Evolutionary conservation across 2,797 vertebrate genomes (phyloP).

Genomic region (Thamnophis elegans): DNA sequence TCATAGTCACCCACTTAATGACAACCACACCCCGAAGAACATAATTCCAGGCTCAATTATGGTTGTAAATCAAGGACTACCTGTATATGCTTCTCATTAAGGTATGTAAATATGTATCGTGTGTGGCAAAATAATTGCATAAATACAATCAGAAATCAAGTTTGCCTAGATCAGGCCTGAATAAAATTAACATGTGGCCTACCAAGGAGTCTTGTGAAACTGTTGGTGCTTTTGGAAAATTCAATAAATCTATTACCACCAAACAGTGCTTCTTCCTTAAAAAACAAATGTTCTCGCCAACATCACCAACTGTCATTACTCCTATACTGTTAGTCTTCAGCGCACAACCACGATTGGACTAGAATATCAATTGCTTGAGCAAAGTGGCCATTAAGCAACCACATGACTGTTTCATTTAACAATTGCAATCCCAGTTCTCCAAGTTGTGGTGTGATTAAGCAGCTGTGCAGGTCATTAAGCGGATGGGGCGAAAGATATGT

Average conservation of each 20-base stretch:
- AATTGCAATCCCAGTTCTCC: too few relatives aligned
- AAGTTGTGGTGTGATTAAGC: too few relatives aligned
- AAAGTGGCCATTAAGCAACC: too few relatives aligned
- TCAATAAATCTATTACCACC: neutral
- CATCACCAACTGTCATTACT: neutral
- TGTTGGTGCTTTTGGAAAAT: neutral
- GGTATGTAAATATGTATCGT: neutral
- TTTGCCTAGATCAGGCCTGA: neutral
- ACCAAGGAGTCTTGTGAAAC: neutral
- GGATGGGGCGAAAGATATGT: too few relatives aligned
- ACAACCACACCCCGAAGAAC: neutral
- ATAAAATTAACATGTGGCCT: neutral
- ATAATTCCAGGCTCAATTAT: neutral
- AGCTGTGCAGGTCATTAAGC: too few relatives aligned
- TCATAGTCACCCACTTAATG: neutral
- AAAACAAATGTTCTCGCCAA: neutral
- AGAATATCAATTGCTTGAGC: too few relatives aligned
- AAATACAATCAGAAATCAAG: neutral
- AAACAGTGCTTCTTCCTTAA: neutral
- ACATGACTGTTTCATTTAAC: too few relatives aligned
- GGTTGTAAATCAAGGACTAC: neutral
- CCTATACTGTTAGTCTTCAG: too few relatives aligned
- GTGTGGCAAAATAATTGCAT: neutral
- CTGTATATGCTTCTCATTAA: neutral
- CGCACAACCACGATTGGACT: too few relatives aligned